Conservation (phyloP, 2,113 vertebrate genomes). For the Spheniscus mendiculus region DNA sequence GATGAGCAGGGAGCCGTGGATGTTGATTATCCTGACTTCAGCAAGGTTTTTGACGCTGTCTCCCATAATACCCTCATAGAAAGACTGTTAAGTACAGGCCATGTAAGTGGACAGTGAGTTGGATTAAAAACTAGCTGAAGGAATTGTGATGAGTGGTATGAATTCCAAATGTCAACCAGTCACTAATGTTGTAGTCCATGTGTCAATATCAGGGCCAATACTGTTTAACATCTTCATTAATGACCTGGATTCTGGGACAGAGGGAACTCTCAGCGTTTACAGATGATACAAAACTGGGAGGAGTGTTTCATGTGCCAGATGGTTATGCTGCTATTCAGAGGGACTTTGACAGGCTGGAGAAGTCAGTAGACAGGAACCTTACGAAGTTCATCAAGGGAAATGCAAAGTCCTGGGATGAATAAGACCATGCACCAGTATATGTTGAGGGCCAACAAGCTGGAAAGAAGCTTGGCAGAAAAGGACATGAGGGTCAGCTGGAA, state of each 20-base stretch:
- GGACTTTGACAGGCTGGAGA: background rate
- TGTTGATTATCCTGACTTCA: background rate
- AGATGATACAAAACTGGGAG: background rate
- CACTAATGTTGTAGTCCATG: background rate
- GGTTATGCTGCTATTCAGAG: background rate
- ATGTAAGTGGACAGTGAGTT: background rate
- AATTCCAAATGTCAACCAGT: background rate
- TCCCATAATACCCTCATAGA: background rate
- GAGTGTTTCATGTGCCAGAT: background rate
- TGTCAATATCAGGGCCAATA: background rate
- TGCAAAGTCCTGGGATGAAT: background rate
- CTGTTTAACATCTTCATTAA: background rate
- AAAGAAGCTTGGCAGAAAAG: background rate
- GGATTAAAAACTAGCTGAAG: background rate
- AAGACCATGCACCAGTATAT: background rate
- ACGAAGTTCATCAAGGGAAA: background rate
- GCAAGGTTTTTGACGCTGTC: background rate
- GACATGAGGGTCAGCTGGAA: too few species aligned
- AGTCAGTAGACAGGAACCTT: background rate
- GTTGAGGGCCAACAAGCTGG: background rate
- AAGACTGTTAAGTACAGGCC: background rate
- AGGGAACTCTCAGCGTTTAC: background rate
- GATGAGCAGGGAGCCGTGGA: background rate
- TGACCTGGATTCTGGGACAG: background rate
- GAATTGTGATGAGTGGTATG: background rate